These are phyloP conservation scores for Parnassius glacialis DNA, from an alignment of 2,888 invertebrate species.

Conservation along the genomic window DNA sequence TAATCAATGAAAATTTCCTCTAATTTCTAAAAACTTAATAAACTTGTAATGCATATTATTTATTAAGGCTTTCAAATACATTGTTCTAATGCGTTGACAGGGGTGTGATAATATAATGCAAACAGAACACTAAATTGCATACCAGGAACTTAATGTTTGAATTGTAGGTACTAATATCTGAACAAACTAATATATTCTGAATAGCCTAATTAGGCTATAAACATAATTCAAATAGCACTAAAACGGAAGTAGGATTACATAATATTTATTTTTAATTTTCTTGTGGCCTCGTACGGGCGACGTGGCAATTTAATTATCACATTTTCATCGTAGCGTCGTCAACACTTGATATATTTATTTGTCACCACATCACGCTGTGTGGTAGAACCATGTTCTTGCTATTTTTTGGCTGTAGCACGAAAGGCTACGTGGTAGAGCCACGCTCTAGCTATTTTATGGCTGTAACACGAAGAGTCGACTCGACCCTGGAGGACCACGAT, in stretches of 20 bases:
- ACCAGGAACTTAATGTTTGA: slow-evolving; percentile 15
- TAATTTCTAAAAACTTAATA: too few relatives aligned
- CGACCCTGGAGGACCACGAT: too few relatives aligned
- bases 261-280: slow-evolving; percentile 57
- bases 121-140: neutral
- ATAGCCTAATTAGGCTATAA: slow-evolving; percentile 29
- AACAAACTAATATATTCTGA: slow-evolving; percentile 32
- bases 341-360: slow-evolving; percentile 33
- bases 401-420: too few relatives aligned
- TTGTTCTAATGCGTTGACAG: neutral
- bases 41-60: too few relatives aligned
- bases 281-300: slow-evolving; percentile 50
- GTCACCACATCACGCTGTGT: too few relatives aligned
- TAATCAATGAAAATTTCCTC: too few relatives aligned
- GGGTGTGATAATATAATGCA: neutral
- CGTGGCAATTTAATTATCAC: slow-evolving; percentile 66
- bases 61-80: too few relatives aligned
- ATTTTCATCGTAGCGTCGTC: slow-evolving; percentile 45
- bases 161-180: slow-evolving; percentile 27
- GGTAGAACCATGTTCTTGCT: too few relatives aligned
- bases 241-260: slow-evolving; percentile 58
- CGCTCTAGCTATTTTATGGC: too few relatives aligned
- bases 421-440: too few relatives aligned
- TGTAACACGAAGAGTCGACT: too few relatives aligned
- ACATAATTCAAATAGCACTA: slow-evolving; percentile 33